phyloP scores from a whole-genome alignment of 2,797 vertebrate species.

The Meriones psammophilus region DNA sequence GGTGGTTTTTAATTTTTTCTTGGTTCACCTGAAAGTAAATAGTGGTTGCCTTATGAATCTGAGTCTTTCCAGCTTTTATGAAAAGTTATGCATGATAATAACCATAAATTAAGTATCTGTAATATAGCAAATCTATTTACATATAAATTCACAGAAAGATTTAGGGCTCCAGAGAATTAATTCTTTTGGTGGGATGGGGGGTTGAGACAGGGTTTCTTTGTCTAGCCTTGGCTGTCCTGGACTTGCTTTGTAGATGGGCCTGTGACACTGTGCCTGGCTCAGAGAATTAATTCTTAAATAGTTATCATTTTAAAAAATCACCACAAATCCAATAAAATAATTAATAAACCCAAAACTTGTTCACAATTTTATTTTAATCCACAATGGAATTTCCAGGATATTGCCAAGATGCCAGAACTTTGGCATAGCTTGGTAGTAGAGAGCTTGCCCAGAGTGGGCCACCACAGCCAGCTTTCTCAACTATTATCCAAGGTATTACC shows the following conservation, averaged over 20 bases:
- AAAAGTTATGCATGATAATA: not conserved
- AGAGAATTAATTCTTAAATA: slow-evolving; percentile 1
- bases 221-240: too few relatives aligned
- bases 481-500: not conserved
- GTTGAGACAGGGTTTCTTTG: too few relatives aligned
- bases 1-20: not conserved
- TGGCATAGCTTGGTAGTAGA: not conserved
- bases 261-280: not conserved
- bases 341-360: not conserved
- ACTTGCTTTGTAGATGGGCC: too few relatives aligned
- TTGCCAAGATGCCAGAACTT: not conserved
- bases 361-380: not conserved
- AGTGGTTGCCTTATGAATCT: not conserved
- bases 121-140: not conserved
- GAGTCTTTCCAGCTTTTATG: not conserved
- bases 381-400: not conserved
- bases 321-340: not conserved
- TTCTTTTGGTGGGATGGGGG: not conserved
- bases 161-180: not conserved
- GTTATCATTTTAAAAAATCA: not conserved
- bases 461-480: not conserved
- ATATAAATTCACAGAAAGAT: not conserved
- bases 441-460: not conserved
- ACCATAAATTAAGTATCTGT: not conserved
- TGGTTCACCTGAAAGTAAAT: not conserved